Percentiles rank a stretch among this genome's conserved stretches.
These are phyloP conservation scores for Luperina testacea DNA, from an alignment of 2,888 invertebrate genomes.

Conservation along the genomic window DNA sequence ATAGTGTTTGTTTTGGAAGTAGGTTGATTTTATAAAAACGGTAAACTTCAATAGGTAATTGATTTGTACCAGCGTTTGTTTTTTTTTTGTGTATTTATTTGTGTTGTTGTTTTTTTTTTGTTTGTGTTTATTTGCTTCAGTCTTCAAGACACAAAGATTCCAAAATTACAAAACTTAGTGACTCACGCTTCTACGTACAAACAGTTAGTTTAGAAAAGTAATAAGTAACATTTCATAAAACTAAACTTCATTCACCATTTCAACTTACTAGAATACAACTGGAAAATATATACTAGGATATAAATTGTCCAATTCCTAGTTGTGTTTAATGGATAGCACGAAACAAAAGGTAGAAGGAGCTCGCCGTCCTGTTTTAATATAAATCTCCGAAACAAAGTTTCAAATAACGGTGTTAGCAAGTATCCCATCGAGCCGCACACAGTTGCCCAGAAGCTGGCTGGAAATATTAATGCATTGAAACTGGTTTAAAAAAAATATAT, in stretches of 20 bases:
- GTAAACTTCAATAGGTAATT: neutral
- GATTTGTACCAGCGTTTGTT: neutral
- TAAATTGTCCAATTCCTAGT: constrained; percentile 64
- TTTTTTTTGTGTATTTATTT: too few species aligned
- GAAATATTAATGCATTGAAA: constrained; percentile 18
- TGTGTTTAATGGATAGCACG: constrained; percentile 66
- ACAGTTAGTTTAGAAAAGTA: constrained; percentile 4
- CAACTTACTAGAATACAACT: constrained; percentile 66
- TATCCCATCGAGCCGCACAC: constrained; percentile 58
- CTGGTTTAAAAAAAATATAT: neutral
- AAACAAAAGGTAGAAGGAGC: constrained; percentile 59
- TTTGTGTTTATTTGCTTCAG: neutral
- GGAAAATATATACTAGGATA: constrained; percentile 62
- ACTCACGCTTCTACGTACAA: neutral
- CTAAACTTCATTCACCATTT: constrained; percentile 17
- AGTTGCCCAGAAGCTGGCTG: constrained; percentile 63
- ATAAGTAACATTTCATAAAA: constrained; percentile 28
- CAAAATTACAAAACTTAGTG: neutral
- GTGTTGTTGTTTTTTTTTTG: too few species aligned
- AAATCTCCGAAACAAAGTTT: constrained; percentile 64
- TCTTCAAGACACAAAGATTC: neutral
- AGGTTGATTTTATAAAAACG: too few species aligned
- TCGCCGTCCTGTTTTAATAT: constrained; percentile 63
- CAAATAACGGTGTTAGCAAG: constrained; percentile 64
- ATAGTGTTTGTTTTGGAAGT: too few species aligned